Base-by-base conservation (phyloP, 2,113 vertebrate genomes). In the Chloropsis hardwickii region DNA sequence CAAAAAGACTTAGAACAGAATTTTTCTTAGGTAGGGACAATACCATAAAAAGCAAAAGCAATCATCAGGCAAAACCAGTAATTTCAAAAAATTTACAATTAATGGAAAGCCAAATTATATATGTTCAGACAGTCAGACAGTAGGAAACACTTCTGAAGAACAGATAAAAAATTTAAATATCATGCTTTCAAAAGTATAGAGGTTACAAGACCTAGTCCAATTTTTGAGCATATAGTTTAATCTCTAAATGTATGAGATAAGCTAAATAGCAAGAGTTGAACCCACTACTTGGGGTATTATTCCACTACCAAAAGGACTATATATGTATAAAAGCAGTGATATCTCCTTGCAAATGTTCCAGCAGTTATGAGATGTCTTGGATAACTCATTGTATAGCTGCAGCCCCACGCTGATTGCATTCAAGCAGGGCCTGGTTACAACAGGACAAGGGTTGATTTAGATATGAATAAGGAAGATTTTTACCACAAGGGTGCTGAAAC, bases 61-160 rank as follows among this genome's bases (percentile, higher is more conserved):
- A 37, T 37, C 37, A 37, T 37, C 31, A 45, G 54, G 64, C 8
- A n/a, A 70, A 73, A 73, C 0, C 0, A 0, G 12, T 50, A 57
- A 73, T 70, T 21, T 78, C 31, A 74, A 73, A 70, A 37, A 45
- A 83, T 22, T 72, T 44, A 2, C 27, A 42, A 42, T 33, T 24
- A 33, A 56, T 19, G 15, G 20, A 76, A 88, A 85, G 4, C 21
- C 17, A 73, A 92, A 67, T 28, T 53, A 7, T 20, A 13, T 13
- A 76, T 5, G 5, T 42, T 53, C 61, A 54, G 31, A 78, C 25
- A 48, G 16, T 37, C 44, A 37, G 48, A 37, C 14, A 48, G 11
- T 42, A 66, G 45, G 0, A 0, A 56, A 62, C 22, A 58, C 16
- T 1, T 1, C 10, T 66, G 47, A 91, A 47, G 17, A 93, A 53